Evolutionary conservation across 2,797 vertebrate genomes (phyloP), one percentile per base, ranked within the genome.

Genomic region (Tarsius wallacei): DNA sequence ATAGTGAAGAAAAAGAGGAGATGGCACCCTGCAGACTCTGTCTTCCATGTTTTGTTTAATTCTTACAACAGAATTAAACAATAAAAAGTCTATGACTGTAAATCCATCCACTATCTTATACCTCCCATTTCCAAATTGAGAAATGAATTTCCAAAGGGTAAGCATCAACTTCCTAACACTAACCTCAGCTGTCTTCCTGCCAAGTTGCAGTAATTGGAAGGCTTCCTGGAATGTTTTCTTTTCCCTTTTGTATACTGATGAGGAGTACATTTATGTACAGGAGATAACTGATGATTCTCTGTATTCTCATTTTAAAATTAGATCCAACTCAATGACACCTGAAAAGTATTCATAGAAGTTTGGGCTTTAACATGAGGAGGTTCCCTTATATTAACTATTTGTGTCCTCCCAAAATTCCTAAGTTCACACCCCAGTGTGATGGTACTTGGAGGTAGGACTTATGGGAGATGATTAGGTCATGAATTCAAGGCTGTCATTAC

Each of bases 21-120:
- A 81, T 4, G 1, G 10, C 17, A 81, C 1, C 3, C 36, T 89
- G 47, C 13, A 57, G 36, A 57, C 55, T 59, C 28, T 28, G 36
- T 36, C 68, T 90, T 77, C 0, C 13, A n/a, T 36, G 6, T 49
- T 80, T 74, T 63, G 88, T 9, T n/a, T 42, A 87, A 91, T 85
- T 51, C 31, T 87, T 66, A 85, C 0, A 71, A 80, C 15, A 95
- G 36, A 93, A 84, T 33, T 70, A 84, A 91, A 61, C 64, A 64
- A 42, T 70, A 19, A 64, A 63, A 93, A n/a, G 17, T 42, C 42
- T 42, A 42, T 6, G 42, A 42, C 42, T 42, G 42, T 42, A 70
- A 61, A 88, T 24, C 10, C 12, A 47, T 33, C 51, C 24, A 66
- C 26, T 47, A 6, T 77, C 24, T 51, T 86, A 22, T 1, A 59